Evolutionary conservation across 2,888 invertebrate genomes (phyloP).

Genomic region (Papilio elwesi): DNA sequence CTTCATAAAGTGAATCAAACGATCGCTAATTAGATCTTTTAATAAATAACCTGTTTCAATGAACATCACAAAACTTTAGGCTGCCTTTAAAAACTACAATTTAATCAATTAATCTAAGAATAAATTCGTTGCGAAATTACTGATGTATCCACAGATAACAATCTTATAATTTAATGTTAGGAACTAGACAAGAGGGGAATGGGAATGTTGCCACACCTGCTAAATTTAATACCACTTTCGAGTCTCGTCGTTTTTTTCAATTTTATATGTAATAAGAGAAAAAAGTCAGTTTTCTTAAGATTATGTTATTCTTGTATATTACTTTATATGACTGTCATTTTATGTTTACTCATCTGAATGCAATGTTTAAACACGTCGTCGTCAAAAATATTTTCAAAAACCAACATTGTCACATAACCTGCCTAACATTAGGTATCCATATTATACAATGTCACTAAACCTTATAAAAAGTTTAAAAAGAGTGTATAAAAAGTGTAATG

Average conservation of each 20-base stretch:
- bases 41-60: neutral
- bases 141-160: slow-evolving; percentile 28
- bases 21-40: too few species aligned
- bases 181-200: slow-evolving; percentile 30
- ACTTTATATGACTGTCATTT: neutral
- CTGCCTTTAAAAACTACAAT: neutral
- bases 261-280: neutral
- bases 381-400: too few species aligned
- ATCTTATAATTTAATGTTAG: slow-evolving; percentile 34
- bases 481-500: too few species aligned
- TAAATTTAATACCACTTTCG: slow-evolving; percentile 16
- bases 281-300: neutral
- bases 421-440: too few species aligned
- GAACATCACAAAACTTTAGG: neutral
- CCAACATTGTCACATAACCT: too few species aligned
- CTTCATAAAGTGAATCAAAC: too few species aligned
- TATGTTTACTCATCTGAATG: slow-evolving; percentile 29
- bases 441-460: too few species aligned
- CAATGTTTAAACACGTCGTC: too few species aligned
- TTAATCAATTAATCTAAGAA: slow-evolving; percentile 11
- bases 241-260: slow-evolving; percentile 3
- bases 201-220: slow-evolving; percentile 28
- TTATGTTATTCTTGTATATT: neutral
- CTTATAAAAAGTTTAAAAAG: too few species aligned
- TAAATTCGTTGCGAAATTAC: slow-evolving; percentile 27